Conservation (phyloP, 1,140 invertebrate genomes). For the Pseudomyrmex sp. region DNA sequence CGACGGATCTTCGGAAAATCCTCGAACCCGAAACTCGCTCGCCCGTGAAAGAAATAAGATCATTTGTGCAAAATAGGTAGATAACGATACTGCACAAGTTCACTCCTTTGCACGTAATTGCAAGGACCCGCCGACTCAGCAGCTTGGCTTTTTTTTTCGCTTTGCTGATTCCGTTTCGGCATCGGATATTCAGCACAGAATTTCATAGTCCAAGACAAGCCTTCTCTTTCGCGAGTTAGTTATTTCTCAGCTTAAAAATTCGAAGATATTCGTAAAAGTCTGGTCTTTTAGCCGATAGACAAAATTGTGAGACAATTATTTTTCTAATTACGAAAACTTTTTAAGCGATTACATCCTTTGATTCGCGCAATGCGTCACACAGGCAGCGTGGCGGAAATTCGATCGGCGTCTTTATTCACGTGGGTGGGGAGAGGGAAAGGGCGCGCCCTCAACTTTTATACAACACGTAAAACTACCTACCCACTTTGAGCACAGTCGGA, state of each 20-base stretch:
- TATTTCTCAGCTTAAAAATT: too few relatives aligned
- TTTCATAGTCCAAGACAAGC: neutral
- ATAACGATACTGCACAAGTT: slow-evolving; percentile 51
- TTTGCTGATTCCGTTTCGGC: neutral
- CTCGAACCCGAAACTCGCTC: slow-evolving; percentile 35
- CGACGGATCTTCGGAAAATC: neutral
- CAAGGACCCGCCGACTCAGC: neutral
- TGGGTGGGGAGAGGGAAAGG: neutral
- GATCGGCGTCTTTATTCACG: slow-evolving; percentile 22
- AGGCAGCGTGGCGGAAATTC: slow-evolving; percentile 50
- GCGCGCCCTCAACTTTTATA: slow-evolving; percentile 56
- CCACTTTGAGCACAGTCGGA: slow-evolving; percentile 65
- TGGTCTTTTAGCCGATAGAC: neutral
- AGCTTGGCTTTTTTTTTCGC: slow-evolving; percentile 15
- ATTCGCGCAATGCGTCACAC: slow-evolving; percentile 48
- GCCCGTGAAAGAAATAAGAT: slow-evolving; percentile 58
- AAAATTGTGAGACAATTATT: neutral
- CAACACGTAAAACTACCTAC: slow-evolving; percentile 68
- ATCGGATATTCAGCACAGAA: neutral
- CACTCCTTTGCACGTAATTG: slow-evolving; percentile 23
- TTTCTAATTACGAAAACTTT: neutral
- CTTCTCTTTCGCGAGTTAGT: neutral
- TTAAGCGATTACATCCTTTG: neutral
- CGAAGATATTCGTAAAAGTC: neutral
- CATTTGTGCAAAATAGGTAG: slow-evolving; percentile 51